Conservation (phyloP, 2,888 invertebrate species). For the Parnassius apollo region DNA sequence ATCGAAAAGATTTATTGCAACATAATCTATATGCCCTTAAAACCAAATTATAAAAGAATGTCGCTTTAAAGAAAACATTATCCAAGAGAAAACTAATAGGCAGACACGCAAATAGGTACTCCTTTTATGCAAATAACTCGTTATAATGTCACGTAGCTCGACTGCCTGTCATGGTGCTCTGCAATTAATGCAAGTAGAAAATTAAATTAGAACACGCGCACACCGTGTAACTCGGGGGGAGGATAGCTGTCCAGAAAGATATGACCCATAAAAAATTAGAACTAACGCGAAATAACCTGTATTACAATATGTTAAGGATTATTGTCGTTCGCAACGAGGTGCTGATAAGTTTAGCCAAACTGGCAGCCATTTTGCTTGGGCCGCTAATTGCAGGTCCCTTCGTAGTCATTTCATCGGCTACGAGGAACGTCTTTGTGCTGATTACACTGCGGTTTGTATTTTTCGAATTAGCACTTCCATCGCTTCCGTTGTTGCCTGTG, state of each 20-base stretch:
- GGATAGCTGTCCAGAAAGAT: conserved; percentile 49
- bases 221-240: conserved; percentile 58
- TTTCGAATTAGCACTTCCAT: conserved; percentile 79
- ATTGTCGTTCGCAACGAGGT: conserved; percentile 29
- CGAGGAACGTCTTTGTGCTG: conserved; percentile 66
- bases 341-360: conserved; percentile 40
- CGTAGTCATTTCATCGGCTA: conserved; percentile 71
- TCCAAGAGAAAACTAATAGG: conserved; percentile 33
- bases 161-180: conserved; percentile 51
- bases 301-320: conserved; percentile 24
- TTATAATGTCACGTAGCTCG: conserved; percentile 58
- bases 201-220: conserved; percentile 80
- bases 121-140: conserved; percentile 57
- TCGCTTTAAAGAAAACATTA: conserved; percentile 29
- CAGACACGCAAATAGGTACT: conserved; percentile 47
- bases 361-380: conserved; percentile 77
- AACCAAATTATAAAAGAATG: conserved; percentile 3
- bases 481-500: conserved; percentile 61
- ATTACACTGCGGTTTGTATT: conserved; percentile 74
- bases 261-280: conserved; percentile 38
- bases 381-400: conserved; percentile 68
- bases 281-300: conserved; percentile 32
- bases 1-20: too few relatives aligned
- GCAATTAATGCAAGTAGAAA: conserved; percentile 77
- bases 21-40: not conserved